Percentiles rank a stretch among this genome's conserved stretches.
Evolutionary conservation across 2,113 vertebrate species (phyloP).

Genomic region (Petrocephalus zakoni): DNA sequence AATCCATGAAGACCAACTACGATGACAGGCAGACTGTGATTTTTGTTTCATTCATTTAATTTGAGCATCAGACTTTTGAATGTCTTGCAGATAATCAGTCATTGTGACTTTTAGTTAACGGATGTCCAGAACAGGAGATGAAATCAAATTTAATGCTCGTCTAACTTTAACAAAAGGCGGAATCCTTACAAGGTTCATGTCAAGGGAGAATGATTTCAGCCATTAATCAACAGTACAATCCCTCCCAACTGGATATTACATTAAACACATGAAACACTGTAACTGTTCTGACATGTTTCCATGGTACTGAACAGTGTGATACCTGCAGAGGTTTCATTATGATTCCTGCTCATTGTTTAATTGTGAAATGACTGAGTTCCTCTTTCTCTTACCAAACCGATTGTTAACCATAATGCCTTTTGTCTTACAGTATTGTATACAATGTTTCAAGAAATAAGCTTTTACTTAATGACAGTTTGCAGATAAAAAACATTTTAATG

Average conservation of each 20-base stretch:
- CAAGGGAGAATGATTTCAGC: conserved; percentile 29
- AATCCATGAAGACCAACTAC: not conserved
- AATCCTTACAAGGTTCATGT: not conserved
- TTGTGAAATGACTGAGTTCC: conserved; percentile 48
- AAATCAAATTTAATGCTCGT: conserved; percentile 16
- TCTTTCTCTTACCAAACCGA: not conserved
- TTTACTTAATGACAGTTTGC: not conserved
- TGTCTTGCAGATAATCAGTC: not conserved
- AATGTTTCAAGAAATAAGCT: not conserved
- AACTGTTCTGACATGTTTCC: conserved; percentile 45
- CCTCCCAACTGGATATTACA: conserved; percentile 23
- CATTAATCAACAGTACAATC: conserved; percentile 30
- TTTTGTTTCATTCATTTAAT: not conserved
- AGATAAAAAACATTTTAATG: not conserved
- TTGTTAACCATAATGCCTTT: not conserved
- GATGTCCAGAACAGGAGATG: conserved; percentile 1
- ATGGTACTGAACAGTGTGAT: conserved; percentile 48
- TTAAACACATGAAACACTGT: conserved; percentile 21
- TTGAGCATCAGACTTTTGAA: not conserved
- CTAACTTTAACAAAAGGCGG: conserved; percentile 17
- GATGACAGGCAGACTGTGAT: not conserved
- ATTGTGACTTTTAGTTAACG: conserved; percentile 4
- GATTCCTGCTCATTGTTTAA: conserved; percentile 47
- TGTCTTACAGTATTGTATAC: not conserved
- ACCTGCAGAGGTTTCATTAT: conserved; percentile 47